Conservation (phyloP, 2,113 vertebrate genomes). For the Serinus canaria region DNA sequence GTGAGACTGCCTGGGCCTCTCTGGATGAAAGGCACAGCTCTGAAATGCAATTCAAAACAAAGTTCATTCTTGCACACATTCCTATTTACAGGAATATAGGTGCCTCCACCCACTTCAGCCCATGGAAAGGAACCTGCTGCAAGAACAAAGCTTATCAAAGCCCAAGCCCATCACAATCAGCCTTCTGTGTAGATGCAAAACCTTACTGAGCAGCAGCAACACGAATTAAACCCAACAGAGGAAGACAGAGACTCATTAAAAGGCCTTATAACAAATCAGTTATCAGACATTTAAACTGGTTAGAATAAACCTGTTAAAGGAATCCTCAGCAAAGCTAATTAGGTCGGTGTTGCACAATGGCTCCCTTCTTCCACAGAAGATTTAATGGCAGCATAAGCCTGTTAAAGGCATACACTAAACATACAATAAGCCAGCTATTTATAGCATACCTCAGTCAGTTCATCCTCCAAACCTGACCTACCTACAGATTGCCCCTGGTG, state of each 20-base stretch:
- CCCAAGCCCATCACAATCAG: slow-evolving; percentile 27
- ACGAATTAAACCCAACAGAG: slow-evolving; percentile 62
- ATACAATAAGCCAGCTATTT: slow-evolving; percentile 51
- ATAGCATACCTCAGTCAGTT: neutral
- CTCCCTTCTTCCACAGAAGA: slow-evolving; percentile 31
- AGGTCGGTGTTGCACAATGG: slow-evolving; percentile 64
- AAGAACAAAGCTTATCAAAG: slow-evolving; percentile 66
- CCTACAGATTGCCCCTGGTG: slow-evolving; percentile 16
- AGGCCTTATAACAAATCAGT: slow-evolving; percentile 66
- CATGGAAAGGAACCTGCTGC: slow-evolving; percentile 7
- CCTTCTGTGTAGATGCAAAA: slow-evolving; percentile 7
- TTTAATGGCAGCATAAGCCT: slow-evolving; percentile 55
- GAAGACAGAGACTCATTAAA: slow-evolving; percentile 72
- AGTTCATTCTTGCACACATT: slow-evolving; percentile 5
- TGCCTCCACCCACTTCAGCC: slow-evolving; percentile 27
- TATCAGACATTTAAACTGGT: slow-evolving; percentile 70
- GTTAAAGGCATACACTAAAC: slow-evolving; percentile 37
- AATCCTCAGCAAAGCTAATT: slow-evolving; percentile 72
- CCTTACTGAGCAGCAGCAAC: slow-evolving; percentile 38
- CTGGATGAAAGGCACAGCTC: slow-evolving; percentile 37
- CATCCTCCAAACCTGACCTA: slow-evolving; percentile 36
- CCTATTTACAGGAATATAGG: slow-evolving; percentile 39
- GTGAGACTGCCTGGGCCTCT: neutral
- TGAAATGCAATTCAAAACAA: slow-evolving; percentile 25
- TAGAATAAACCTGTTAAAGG: slow-evolving; percentile 76